Evolutionary conservation across 2,888 invertebrate species (phyloP), one percentile per base, ranked within the genome.

Genomic region (Limnephilus lunatus): DNA sequence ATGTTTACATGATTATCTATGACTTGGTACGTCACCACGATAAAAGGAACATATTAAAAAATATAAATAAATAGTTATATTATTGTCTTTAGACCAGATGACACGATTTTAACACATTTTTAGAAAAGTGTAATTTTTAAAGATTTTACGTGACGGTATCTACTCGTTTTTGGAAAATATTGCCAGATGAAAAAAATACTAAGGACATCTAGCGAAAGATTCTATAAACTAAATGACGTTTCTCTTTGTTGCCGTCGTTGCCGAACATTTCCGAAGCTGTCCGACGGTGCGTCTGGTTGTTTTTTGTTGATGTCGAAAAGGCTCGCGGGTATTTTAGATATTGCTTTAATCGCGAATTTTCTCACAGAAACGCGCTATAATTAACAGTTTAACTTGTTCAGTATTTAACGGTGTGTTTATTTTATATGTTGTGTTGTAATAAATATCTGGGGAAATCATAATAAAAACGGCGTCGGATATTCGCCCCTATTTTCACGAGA

Each of bases 211-310:
- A 89, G 88, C 35, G 88, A 25, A 7, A 35, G n/a, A 35, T 89
- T 89, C 35, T 35, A 35, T 89, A 89, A 89, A 89, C 88, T 39
- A 19, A 80, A 89, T 89, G 88, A 89, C 88, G n/a, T 89, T 89
- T 89, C 88, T 14, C 81, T 80, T 68, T 80, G 32, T 32, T 80
- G 31, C 88, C 88, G 81, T 68, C 32, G 32, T 32, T 80, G 31
- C 88, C 88, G 88, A 89, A 89, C 80, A 89, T 80, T 89, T 80
- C 88, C 88, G 88, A 89, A 44, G 88, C 1, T n/a, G 35, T 25
- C 80, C 68, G 88, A 80, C 35, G 5, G 35, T 32, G 86, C 32
- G 31, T 53, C 80, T 89, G 81, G 80, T 35, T 80, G 86, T 48
- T 80, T 68, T 89, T 89, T 68, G 68, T 80, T 35, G 80, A 80